Evolutionary conservation across 2,113 vertebrate species (phyloP), one percentile per base, ranked within the genome.

Genomic region (Podocnemis expansa): DNA sequence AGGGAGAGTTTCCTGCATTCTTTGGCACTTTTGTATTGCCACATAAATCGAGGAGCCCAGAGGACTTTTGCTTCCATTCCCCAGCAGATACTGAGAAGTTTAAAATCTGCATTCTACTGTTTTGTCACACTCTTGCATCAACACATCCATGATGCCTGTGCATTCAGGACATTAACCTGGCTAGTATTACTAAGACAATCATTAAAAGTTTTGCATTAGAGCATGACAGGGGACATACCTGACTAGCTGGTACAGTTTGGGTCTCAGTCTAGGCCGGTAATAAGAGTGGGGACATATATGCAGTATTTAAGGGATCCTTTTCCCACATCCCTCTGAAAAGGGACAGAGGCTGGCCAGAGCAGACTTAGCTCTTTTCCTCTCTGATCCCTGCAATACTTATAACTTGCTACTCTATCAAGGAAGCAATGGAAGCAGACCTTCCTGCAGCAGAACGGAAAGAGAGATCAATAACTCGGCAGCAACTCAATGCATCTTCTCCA

Each of bases 351-450:
- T 89, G 85, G 58, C 45, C 95, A 80, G 75, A 17, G 22, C 89
- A 85, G 54, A 84, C 86, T 92, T 90, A 93, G 87, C 31, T 89
- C 58, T 75, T 93, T 91, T 89, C 83, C 95, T 38, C 88, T 79
- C 91, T 93, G 34, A 8, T 93, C 56, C 84, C 91, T 92, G n/a
- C 84, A 88, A 60, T 63, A 83, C 29, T 91, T 94, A 88, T 79
- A 95, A 92, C 89, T 49, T 94, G 55, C 55, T 95, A 88, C 6
- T 82, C 89, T 91, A 88, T 63, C 92, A 95, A 92, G 91, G 78
- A 80, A 92, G 70, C 47, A 91, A 88, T 55, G 91, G n/a, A 78
- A 94, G 93, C 93, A 83, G 93, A 60, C 38, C 81, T 63, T 85
- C 82, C 95, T 92, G 88, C 43, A 89, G 84, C 92, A 91, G 31